These are phyloP conservation scores for Callipepla californica DNA, from an alignment of 2,113 vertebrate genomes.

Conservation along the genomic window DNA sequence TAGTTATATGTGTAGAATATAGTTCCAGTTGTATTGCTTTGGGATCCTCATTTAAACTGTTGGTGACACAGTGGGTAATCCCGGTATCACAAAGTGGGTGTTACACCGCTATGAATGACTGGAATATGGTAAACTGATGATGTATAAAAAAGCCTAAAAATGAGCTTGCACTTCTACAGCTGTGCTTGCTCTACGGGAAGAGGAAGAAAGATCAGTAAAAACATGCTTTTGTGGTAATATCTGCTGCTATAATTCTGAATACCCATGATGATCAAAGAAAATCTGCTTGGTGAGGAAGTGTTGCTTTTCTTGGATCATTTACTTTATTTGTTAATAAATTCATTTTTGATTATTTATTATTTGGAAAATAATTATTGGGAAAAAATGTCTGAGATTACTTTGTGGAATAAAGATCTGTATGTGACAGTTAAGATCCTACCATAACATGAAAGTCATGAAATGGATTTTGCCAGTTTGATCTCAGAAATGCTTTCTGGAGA, in stretches of 20 bases:
- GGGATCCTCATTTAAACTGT: neutral
- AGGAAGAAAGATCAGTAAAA: slow-evolving; percentile 1
- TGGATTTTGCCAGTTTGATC: neutral
- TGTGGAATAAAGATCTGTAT: neutral
- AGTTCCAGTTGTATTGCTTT: neutral
- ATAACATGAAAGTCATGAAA: neutral
- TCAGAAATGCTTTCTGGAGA: slow-evolving; percentile 30
- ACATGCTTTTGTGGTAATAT: neutral
- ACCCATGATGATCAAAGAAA: neutral
- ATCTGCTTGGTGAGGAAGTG: neutral
- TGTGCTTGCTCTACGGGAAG: neutral
- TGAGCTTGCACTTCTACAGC: slow-evolving; percentile 2
- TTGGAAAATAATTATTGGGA: neutral
- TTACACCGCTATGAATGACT: neutral
- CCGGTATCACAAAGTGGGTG: neutral
- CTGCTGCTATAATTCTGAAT: neutral
- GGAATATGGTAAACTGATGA: neutral
- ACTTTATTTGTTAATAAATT: neutral
- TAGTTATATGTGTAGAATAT: neutral
- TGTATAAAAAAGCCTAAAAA: neutral
- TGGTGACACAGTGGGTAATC: neutral
- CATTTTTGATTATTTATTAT: neutral
- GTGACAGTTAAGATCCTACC: neutral
- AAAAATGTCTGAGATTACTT: neutral
- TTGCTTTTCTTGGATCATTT: neutral